Conservation (phyloP, 2,888 invertebrate genomes). For the Emmelina monodactyla region DNA sequence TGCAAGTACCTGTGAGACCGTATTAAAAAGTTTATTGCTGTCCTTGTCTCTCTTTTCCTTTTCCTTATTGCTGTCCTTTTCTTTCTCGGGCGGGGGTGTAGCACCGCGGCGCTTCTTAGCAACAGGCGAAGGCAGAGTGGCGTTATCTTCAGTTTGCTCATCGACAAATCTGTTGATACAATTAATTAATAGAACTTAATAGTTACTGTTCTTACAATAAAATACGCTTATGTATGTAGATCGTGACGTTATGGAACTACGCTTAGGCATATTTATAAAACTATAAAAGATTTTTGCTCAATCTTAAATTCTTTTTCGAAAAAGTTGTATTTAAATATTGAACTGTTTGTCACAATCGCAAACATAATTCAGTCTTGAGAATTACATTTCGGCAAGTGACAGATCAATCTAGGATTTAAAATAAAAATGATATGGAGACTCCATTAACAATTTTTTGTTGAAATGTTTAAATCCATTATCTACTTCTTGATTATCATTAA, state of each 20-base stretch:
- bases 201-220: too few species aligned
- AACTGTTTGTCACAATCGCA: conserved; percentile 53
- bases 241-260: too few species aligned
- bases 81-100: conserved; percentile 25
- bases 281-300: not conserved
- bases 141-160: conserved; percentile 52
- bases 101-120: conserved; percentile 41
- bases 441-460: too few species aligned
- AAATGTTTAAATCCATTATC: too few species aligned
- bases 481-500: too few species aligned
- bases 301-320: too few species aligned
- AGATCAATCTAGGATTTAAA: conserved; percentile 29
- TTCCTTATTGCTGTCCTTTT: conserved; percentile 18
- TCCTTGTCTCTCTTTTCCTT: conserved; percentile 30
- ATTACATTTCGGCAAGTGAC: conserved; percentile 41
- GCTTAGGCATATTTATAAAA: not conserved
- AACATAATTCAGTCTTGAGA: conserved; percentile 25
- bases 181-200: too few species aligned
- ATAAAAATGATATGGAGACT: too few species aligned
- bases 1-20: conserved; percentile 32
- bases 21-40: conserved; percentile 33
- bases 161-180: conserved; percentile 40
- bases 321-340: too few species aligned
- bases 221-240: too few species aligned
- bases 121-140: conserved; percentile 38